phyloP scores from a whole-genome alignment of 2,797 vertebrate species.

The Apodemus agrarius region DNA sequence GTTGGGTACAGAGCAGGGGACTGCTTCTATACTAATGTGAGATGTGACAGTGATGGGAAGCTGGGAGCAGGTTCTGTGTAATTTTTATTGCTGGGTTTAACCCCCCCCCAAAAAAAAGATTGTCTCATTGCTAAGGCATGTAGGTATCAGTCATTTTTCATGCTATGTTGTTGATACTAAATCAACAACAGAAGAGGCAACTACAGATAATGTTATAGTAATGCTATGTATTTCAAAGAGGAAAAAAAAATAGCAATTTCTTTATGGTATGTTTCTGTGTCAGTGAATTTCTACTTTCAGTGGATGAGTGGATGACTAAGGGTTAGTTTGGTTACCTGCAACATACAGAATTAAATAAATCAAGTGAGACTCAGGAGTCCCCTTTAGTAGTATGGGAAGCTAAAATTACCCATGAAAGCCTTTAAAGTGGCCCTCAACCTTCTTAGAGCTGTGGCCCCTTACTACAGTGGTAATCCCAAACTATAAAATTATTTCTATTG shows the following conservation, averaged over 20 bases:
- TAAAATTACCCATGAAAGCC: background rate
- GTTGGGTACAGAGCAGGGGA: background rate
- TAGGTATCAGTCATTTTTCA: background rate
- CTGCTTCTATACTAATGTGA: background rate
- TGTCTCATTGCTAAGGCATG: background rate
- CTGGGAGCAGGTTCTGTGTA: background rate
- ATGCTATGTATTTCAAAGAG: background rate
- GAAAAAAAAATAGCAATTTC: background rate
- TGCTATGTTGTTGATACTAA: background rate
- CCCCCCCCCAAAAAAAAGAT: background rate
- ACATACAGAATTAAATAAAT: conserved; percentile 17
- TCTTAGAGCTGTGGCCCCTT: background rate
- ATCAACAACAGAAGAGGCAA: background rate
- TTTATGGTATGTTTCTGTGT: background rate
- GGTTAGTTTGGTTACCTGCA: background rate
- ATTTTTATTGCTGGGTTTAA: background rate
- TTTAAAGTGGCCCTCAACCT: background rate
- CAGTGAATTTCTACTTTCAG: conserved; percentile 13
- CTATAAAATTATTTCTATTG: background rate
- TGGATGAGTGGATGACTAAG: background rate
- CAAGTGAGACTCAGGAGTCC: background rate
- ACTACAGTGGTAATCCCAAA: background rate
- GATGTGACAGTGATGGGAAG: background rate
- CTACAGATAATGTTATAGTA: background rate
- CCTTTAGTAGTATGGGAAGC: background rate